Base-by-base conservation (phyloP, 2,888 invertebrate genomes). In the Pyrrhosoma nymphula region DNA sequence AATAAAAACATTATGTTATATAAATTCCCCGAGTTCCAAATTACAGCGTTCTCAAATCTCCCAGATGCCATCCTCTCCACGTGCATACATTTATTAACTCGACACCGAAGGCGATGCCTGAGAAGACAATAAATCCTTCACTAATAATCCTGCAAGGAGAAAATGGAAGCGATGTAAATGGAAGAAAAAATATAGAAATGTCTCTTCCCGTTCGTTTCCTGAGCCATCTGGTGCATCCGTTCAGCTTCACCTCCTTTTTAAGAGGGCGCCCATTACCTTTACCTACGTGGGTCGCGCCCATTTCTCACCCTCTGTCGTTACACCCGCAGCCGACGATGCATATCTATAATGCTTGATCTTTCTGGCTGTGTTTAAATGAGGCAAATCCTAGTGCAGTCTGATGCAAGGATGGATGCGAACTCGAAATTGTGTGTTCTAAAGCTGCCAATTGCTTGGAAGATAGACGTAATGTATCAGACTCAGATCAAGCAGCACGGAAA, bases 51-150 rank as follows among this genome's bases (percentile, higher is more conserved):
- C 35, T 35, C 35, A 35, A 82, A 35, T 82, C 35, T 18, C 18
- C 82, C 16, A 30, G 82, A 82, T 82, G 14, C 82, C 82, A 18
- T 82, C 35, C 82, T 82, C 35, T 82, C 35, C 30, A 35, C 18
- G 47, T 60, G 60, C 18, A 20, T 75, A 35, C 60, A 93, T 75
- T 63, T 93, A 69, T 93, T 69, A 75, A 93, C 69, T 93, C 75
- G 69, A 47, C 93, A 69, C 16, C 35, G 82, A 82, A n/a, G 30
- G 30, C 18, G 82, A 82, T 35, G 90, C 35, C 30, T 2, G 69
- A 75, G 93, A 23, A 93, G 69, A 69, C 20, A 26, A 75, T 93
- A 93, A 69, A 93, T 93, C 93, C 55, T 89, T 89, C 89, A 56
- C n/a, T 26, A 56, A 18, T 10, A 23, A 23, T 90, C 63, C 91